A percentile compares a stretch with the other conserved stretches of the same genome.
Evolutionary conservation across 2,797 vertebrate genomes (phyloP).

Genomic region (Huso huso): DNA sequence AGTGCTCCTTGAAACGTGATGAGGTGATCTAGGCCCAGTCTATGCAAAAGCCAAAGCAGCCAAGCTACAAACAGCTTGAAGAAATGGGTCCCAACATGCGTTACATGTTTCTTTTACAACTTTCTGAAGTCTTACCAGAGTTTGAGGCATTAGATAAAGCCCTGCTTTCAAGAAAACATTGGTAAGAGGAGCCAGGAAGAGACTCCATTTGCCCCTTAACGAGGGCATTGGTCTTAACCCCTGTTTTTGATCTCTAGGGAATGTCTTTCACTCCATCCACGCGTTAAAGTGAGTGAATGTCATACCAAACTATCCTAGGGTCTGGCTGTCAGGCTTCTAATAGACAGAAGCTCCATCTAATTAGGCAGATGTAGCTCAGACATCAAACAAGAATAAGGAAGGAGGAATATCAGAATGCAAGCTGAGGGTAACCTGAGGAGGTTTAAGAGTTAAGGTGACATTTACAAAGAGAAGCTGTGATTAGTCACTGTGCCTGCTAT

Average conservation of each 20-base stretch:
- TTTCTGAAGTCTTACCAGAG: background rate
- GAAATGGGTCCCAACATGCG: too few relatives aligned
- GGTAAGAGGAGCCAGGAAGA: background rate
- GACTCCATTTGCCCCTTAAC: slow-evolving; percentile 28
- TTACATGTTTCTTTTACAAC: background rate
- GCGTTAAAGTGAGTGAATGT: slow-evolving; percentile 48
- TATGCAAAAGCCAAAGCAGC: too few relatives aligned
- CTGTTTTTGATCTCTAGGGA: background rate
- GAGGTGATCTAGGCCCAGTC: too few relatives aligned
- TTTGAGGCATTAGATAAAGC: background rate
- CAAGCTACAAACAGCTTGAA: too few relatives aligned
- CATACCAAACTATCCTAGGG: slow-evolving; percentile 28
- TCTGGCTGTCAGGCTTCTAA: background rate
- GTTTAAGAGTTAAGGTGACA: slow-evolving; percentile 30
- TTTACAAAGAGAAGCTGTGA: too few relatives aligned
- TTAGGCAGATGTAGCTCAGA: slow-evolving; percentile 23
- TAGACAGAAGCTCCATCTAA: slow-evolving; percentile 16
- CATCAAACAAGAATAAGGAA: slow-evolving; percentile 30
- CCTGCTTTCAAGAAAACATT: background rate
- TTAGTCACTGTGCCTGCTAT: too few relatives aligned
- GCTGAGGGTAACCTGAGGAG: slow-evolving; percentile 29
- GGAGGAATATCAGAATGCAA: slow-evolving; percentile 24
- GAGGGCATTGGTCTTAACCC: slow-evolving; percentile 40
- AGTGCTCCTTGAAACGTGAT: too few relatives aligned
- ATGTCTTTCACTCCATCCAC: slow-evolving; percentile 43